These are phyloP conservation scores for Pteria penguin DNA, from an alignment of 2,888 invertebrate species.

Conservation along the genomic window DNA sequence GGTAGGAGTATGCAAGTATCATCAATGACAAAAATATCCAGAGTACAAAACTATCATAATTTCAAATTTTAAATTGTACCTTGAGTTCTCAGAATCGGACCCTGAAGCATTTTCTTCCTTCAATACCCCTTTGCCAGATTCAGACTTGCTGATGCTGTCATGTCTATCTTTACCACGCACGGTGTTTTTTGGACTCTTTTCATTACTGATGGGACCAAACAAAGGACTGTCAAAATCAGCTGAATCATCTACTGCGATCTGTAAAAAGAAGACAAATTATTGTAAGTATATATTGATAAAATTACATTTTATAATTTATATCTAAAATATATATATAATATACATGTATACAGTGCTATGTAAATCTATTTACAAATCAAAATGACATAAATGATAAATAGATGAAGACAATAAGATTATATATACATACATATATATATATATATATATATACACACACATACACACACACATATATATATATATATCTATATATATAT, in stretches of 20 bases:
- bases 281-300: background rate
- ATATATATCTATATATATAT: too few species aligned
- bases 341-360: too few species aligned
- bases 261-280: background rate
- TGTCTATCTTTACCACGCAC: constrained; percentile 32
- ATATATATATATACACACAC: too few species aligned
- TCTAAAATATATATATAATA: background rate
- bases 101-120: constrained; percentile 34
- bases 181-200: constrained; percentile 36
- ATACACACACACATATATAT: too few species aligned
- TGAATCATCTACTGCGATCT: constrained; percentile 30
- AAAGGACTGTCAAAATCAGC: constrained; percentile 67
- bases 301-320: background rate
- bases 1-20: too few species aligned
- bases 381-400: too few species aligned
- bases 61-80: constrained; percentile 14
- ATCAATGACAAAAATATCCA: too few species aligned
- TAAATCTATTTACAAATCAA: too few species aligned
- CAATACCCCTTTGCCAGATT: constrained; percentile 39
- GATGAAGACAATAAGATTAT: too few species aligned
- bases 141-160: constrained; percentile 28
- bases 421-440: too few species aligned
- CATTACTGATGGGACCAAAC: constrained; percentile 62
- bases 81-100: constrained; percentile 37
- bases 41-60: too few species aligned